Evolutionary conservation across 2,113 vertebrate species (phyloP).

Genomic region (Elaphurus davidianus): DNA sequence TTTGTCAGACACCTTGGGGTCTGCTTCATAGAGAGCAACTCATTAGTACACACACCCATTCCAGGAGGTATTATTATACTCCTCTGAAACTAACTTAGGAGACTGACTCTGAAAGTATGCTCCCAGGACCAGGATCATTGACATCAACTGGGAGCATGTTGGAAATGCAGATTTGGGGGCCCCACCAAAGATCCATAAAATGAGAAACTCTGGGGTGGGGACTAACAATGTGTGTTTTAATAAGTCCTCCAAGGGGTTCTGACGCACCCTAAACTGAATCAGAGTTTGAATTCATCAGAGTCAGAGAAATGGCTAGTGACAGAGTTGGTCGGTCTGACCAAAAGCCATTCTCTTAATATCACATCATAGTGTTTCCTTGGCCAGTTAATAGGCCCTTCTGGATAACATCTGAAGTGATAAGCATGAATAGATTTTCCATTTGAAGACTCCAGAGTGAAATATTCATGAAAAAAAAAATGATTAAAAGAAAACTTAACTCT

Average conservation of each 20-base stretch:
- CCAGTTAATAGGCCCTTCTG: neutral
- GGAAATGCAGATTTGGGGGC: neutral
- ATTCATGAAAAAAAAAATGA: neutral
- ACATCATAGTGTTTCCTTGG: neutral
- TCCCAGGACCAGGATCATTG: neutral
- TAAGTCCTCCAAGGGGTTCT: neutral
- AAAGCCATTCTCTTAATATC: constrained; percentile 3
- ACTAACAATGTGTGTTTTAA: neutral
- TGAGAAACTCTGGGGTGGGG: neutral
- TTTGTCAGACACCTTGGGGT: constrained; percentile 9
- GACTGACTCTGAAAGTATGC: neutral
- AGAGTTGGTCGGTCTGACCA: neutral
- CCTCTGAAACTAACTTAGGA: neutral
- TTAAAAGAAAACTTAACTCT: neutral
- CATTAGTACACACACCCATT: neutral
- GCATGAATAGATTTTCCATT: neutral
- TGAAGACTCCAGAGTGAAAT: neutral
- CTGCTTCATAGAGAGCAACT: neutral
- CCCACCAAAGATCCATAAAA: neutral
- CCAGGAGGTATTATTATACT: neutral
- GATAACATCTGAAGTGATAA: neutral
- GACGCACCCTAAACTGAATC: neutral
- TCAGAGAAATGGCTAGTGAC: neutral
- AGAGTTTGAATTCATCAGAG: neutral
- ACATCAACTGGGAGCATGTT: neutral